Evolutionary conservation across 2,797 vertebrate species (phyloP).

Genomic region (Diplodus sargus): DNA sequence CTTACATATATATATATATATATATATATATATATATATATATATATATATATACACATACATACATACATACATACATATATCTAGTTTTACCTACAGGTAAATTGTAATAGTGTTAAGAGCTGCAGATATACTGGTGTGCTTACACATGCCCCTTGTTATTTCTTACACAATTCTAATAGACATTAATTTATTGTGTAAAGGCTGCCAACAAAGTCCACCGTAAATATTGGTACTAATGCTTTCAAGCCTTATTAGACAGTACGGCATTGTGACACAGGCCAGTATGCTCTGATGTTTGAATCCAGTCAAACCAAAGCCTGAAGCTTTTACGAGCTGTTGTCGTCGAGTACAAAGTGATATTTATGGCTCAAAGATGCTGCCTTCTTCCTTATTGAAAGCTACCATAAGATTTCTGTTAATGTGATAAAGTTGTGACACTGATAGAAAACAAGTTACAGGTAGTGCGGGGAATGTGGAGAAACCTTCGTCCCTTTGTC

Average conservation of each 20-base stretch:
- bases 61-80: no score
- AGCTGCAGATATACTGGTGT: neutral
- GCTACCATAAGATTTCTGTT: neutral
- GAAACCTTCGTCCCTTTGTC: neutral
- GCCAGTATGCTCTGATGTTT: neutral
- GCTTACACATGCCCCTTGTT: neutral
- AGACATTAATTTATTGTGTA: neutral
- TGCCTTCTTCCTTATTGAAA: neutral
- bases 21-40: no score
- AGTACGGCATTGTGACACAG: neutral
- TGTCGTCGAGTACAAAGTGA: neutral
- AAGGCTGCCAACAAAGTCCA: neutral
- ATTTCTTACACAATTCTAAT: neutral
- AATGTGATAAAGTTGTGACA: slow-evolving; percentile 16
- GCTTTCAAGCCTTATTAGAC: neutral
- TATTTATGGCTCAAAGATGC: slow-evolving; percentile 1
- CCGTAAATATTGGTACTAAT: neutral
- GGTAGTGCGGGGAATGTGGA: slow-evolving; percentile 2
- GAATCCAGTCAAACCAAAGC: neutral
- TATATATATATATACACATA: no score
- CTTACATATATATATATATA: no score
- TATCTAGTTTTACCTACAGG: no score
- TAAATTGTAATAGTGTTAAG: neutral
- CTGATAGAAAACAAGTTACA: neutral
- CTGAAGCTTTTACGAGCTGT: neutral